Evolutionary conservation across 2,797 vertebrate species (phyloP), one percentile per base, ranked within the genome.

Genomic region (Sebastes itinus): DNA sequence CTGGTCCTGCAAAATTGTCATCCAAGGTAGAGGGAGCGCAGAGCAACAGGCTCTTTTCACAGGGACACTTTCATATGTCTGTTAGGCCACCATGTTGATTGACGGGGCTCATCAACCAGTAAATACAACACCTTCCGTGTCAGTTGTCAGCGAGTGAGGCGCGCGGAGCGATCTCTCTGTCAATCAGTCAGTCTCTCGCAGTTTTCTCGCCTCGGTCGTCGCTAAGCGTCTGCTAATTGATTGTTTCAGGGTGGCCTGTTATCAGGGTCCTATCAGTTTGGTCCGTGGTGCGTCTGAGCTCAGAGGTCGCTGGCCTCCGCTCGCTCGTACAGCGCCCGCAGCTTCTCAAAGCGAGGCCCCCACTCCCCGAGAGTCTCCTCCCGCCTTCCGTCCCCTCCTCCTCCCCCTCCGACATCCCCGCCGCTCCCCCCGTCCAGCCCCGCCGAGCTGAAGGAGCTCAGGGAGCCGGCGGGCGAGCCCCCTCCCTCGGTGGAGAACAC

Each of bases 341-440:
- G 95, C 86, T 96, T 97, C 87, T 96, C 95, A 32, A 97, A 98
- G 80, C 97, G 96, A 0, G 96, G 96, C 42, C 97, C 97, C 97
- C 97, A 97, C 28, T 96, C 95, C 67, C 85, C 93, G 0, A 97
- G 94, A 3, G 95, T 94, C 22, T 96, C 95, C 60, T 94, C 88
- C 68, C 90, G 85, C 75, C 95, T 94, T 0, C 86, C 94, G 49
- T 90, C 88, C 4, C 86, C 62, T 22, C 93, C 18, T 0, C 85
- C 94, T 46, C 89, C 88, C 3, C 86, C 62, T n/a, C 93, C 18
- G 82, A 93, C 83, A 13, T 85, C 49, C 64, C 94, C 27, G 46
- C 94, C 33, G 2, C 91, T 88, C 2, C 85, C 89, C 1, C 88
- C 96, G 0, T 95, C 96, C 75, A 92, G 83, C 6, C 94, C 95